Percentiles rank a stretch among this genome's conserved stretches.
phyloP scores from a whole-genome alignment of 2,888 invertebrate genomes.

The Glaucopsyche alexis region DNA sequence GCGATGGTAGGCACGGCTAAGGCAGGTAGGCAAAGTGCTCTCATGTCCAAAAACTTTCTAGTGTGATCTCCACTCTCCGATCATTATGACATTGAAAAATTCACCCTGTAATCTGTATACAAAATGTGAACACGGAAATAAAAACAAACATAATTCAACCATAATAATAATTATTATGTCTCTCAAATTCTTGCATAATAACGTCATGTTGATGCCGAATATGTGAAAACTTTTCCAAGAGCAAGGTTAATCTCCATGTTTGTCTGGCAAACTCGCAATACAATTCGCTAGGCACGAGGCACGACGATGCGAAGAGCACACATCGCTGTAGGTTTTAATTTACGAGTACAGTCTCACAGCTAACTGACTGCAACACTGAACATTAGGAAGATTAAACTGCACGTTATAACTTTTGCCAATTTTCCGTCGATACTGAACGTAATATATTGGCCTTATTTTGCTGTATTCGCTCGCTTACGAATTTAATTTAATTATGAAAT shows the following conservation, averaged over 20 bases:
- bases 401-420: constrained; percentile 19
- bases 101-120: too few relatives aligned
- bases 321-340: background rate
- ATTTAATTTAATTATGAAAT: background rate
- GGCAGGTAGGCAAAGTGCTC: too few relatives aligned
- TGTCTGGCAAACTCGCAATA: background rate
- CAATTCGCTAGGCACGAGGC: background rate
- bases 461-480: background rate
- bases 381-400: constrained; percentile 20
- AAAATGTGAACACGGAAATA: too few relatives aligned
- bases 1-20: too few relatives aligned
- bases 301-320: background rate
- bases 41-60: too few relatives aligned
- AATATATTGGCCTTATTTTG: constrained; percentile 16
- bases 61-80: too few relatives aligned
- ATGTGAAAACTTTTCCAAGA: background rate
- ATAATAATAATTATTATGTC: too few relatives aligned
- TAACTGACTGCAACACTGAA: background rate
- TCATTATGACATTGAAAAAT: too few relatives aligned
- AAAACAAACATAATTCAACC: too few relatives aligned
- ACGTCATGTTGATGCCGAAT: background rate
- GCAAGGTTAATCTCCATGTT: constrained; percentile 3
- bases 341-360: background rate
- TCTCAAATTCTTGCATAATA: too few relatives aligned
- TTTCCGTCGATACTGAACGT: background rate